Conservation (phyloP, 2,797 vertebrate species). For the Chaetophractus vellerosus region DNA sequence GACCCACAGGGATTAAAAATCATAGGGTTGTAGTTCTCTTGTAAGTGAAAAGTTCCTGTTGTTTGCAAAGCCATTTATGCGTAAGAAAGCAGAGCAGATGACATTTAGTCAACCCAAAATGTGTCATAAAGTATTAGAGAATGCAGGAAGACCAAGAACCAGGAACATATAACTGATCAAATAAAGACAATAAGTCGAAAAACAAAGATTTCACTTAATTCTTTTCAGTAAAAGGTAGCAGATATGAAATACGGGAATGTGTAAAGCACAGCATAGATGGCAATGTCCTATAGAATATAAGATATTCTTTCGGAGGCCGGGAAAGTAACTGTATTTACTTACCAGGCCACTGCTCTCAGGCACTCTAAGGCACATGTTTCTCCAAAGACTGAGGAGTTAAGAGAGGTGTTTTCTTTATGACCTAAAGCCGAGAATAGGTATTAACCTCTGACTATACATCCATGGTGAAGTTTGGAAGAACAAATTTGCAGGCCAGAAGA, state of each 20-base stretch:
- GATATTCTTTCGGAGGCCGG: neutral
- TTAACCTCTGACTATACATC: neutral
- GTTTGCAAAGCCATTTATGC: neutral
- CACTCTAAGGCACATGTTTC: neutral
- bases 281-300: neutral
- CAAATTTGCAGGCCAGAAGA: neutral
- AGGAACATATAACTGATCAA: neutral
- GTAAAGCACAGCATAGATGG: neutral
- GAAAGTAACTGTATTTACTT: neutral
- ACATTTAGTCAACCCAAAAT: neutral
- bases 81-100: neutral
- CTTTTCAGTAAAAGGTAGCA: neutral
- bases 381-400: neutral
- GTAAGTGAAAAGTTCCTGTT: neutral
- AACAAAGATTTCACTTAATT: neutral
- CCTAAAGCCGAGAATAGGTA: neutral
- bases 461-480: neutral
- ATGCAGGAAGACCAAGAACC: constrained; percentile 32
- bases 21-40: neutral
- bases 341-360: rapidly evolving
- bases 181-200: neutral
- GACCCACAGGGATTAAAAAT: neutral
- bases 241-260: neutral
- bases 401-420: neutral
- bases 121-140: neutral